A percentile compares a stretch with the other conserved stretches of the same genome.
These are phyloP conservation scores for Syngnathus typhle DNA, from an alignment of 2,113 vertebrate species.

Conservation along the genomic window DNA sequence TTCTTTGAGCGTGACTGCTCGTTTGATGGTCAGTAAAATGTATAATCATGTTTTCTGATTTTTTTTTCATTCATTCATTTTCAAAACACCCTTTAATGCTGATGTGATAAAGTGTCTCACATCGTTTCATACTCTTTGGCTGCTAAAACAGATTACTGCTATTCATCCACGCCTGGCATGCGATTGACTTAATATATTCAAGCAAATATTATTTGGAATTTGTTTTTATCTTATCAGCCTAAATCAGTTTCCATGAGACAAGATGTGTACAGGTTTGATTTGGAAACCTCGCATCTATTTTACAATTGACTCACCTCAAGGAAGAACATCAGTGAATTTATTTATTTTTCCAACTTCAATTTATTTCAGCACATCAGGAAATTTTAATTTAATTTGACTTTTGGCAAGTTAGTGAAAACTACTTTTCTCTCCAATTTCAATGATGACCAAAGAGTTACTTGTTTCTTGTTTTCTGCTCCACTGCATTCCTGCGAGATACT, in stretches of 20 bases:
- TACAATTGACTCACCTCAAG: neutral
- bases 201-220: neutral
- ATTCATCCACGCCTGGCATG: neutral
- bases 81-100: neutral
- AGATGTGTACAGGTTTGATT: neutral
- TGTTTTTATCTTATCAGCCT: neutral
- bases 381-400: neutral
- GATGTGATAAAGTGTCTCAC: neutral
- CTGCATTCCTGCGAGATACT: slow-evolving; percentile 31
- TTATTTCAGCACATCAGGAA: neutral
- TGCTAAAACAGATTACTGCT: neutral
- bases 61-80: neutral
- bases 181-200: neutral
- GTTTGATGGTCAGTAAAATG: neutral
- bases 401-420: slow-evolving; percentile 21
- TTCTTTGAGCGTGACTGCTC: neutral
- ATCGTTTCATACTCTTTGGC: neutral
- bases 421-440: slow-evolving; percentile 21
- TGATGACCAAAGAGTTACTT: slow-evolving; percentile 17
- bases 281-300: neutral
- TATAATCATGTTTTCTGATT: neutral
- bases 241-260: neutral
- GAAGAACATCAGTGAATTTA: neutral
- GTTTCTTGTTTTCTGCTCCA: slow-evolving; percentile 1
- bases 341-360: neutral